These are phyloP conservation scores for Chydorus sphaericus DNA, from an alignment of 2,888 invertebrate genomes.

Conservation along the genomic window DNA sequence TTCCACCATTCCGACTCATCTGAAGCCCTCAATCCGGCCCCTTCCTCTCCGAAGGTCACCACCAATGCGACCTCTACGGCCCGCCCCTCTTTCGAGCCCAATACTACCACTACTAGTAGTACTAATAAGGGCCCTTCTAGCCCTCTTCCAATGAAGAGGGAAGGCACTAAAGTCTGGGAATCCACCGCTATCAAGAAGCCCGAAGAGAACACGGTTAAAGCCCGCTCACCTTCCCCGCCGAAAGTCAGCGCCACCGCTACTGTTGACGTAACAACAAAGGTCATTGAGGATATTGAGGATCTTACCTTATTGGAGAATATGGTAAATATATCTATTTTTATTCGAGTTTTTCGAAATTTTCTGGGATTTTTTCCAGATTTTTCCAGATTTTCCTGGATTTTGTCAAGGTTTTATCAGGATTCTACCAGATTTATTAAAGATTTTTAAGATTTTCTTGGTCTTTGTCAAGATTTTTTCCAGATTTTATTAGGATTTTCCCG, in stretches of 20 bases:
- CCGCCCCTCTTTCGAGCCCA: not conserved
- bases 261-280: too few relatives aligned
- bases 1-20: conserved; percentile 3
- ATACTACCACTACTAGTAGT: not conserved
- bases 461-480: too few relatives aligned
- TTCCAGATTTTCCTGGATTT: too few relatives aligned
- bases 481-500: too few relatives aligned
- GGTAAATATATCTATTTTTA: conserved; percentile 35
- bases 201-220: not conserved
- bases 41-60: not conserved
- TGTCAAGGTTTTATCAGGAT: too few relatives aligned
- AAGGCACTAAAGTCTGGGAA: not conserved
- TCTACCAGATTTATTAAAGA: too few relatives aligned
- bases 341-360: too few relatives aligned
- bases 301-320: conserved; percentile 52
- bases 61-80: not conserved
- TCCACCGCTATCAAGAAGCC: not conserved
- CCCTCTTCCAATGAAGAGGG: not conserved
- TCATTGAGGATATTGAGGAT: conserved; percentile 56
- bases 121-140: too few relatives aligned
- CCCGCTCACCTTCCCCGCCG: not conserved
- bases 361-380: too few relatives aligned
- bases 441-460: too few relatives aligned
- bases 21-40: not conserved
- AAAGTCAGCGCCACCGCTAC: not conserved